Evolutionary conservation across 1,140 invertebrate species (phyloP), one percentile per base, ranked within the genome.

Genomic region (Monochamus saltuarius): DNA sequence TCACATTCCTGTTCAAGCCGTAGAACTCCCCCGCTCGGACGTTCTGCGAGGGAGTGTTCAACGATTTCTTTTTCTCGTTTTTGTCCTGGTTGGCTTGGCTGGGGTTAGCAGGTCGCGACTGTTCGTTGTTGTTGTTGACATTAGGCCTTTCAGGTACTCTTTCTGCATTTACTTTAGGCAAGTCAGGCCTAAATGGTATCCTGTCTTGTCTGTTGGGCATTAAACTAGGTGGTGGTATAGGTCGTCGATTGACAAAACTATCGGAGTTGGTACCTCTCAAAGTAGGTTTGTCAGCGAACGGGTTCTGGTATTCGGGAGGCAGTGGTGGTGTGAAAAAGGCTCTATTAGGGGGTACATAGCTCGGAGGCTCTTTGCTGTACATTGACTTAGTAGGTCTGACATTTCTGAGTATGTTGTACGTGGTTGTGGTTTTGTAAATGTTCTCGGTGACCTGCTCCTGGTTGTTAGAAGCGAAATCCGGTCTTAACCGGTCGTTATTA

Each of bases 201-300:
- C 89, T 80, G 68, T 91, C 89, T 19, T 56, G 22, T 66, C 89
- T 88, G 3, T 85, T 86, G 1, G 88, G 87, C 54, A 88, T 89
- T 35, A 89, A 75, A 57, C 87, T 88, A 0, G 88, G 89, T 0
- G 88, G 89, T 16, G 88, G 88, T 43, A 89, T 86, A 0, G 88
- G 88, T 55, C 89, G 80, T 53, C 85, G 75, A 67, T 86, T 85
- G 59, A 82, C 81, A 66, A 84, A 86, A 57, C 78, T 80, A 42
- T 85, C 83, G 6, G 84, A 81, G 68, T 87, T 86, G 11, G 82
- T 83, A 59, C 89, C 90, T 65, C 89, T 81, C 38, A 92, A 75
- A 6, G 89, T 92, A 34, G 89, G 89, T 73, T 91, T 91, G 69
- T 92, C 88, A 2, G 89, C 88, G 71, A 92, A 92, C 0, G 90